Percentiles rank a stretch among this genome's conserved stretches.
Conservation (phyloP, 2,797 vertebrate species). For the Hippopotamyrus pictus region DNA sequence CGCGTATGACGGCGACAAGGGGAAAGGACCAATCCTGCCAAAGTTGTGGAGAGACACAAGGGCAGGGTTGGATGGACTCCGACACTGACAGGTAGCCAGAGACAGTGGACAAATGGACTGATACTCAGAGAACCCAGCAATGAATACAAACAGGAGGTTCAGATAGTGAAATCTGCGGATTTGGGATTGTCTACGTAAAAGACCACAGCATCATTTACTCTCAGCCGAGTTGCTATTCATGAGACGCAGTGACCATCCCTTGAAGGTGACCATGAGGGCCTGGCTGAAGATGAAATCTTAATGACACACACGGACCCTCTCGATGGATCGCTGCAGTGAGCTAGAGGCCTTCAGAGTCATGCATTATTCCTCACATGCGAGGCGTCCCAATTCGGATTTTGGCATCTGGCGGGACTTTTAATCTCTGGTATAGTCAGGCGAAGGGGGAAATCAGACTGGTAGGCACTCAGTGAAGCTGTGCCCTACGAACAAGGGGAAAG, state of each 20-base stretch:
- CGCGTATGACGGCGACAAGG: too few relatives aligned
- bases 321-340: not conserved
- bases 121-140: not conserved
- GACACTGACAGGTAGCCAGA: not conserved
- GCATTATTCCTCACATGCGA: not conserved
- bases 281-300: slow-evolving; percentile 10
- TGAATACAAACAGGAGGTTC: not conserved
- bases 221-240: not conserved
- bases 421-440: not conserved
- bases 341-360: not conserved
- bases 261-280: slow-evolving; percentile 3
- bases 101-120: not conserved
- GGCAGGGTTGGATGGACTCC: too few relatives aligned
- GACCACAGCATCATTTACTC: not conserved
- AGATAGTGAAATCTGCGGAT: not conserved
- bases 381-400: not conserved
- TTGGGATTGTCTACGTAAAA: not conserved
- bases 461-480: not conserved
- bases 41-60: too few relatives aligned
- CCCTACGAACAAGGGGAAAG: not conserved
- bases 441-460: not conserved
- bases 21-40: too few relatives aligned
- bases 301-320: not conserved
- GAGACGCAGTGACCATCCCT: slow-evolving; percentile 1
- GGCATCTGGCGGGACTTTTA: slow-evolving; percentile 7